Evolutionary conservation across 2,888 invertebrate genomes (phyloP).

Genomic region (Hydrotaea diabolus): DNA sequence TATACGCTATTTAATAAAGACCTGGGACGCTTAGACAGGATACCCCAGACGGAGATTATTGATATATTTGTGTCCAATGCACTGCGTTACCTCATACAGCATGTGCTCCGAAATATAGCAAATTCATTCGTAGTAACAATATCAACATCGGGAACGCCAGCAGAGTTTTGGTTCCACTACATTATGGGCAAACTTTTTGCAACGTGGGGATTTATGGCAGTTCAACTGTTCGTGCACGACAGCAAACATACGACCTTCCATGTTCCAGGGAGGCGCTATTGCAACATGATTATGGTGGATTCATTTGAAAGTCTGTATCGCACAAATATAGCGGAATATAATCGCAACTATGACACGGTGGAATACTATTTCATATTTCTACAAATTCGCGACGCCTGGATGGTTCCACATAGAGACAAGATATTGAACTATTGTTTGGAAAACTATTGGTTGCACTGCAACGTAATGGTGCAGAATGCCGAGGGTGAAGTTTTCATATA

Average conservation of each 20-base stretch:
- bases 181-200: slow-evolving; percentile 69
- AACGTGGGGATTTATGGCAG: slow-evolving; percentile 69
- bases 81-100: slow-evolving; percentile 69
- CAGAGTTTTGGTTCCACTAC: slow-evolving; percentile 46
- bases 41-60: slow-evolving; percentile 61
- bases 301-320: slow-evolving; percentile 72
- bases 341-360: slow-evolving; percentile 70
- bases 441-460: slow-evolving; percentile 74
- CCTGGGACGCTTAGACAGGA: background rate
- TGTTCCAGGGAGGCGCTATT: slow-evolving; percentile 24
- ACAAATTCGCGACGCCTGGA: slow-evolving; percentile 70
- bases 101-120: slow-evolving; percentile 69
- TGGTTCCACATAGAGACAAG: slow-evolving; percentile 69
- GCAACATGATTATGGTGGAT: slow-evolving; percentile 68
- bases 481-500: slow-evolving; percentile 72
- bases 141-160: slow-evolving; percentile 43
- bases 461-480: slow-evolving; percentile 72
- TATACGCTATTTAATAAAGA: background rate
- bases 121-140: slow-evolving; percentile 70
- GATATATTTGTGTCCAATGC: slow-evolving; percentile 70
- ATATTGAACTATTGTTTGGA: slow-evolving; percentile 75
- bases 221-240: slow-evolving; percentile 66
- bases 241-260: background rate
- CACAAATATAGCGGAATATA: slow-evolving; percentile 61
- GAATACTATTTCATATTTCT: slow-evolving; percentile 76